These are phyloP conservation scores for Noctuana brunneofusca DNA, from an alignment of 2,888 invertebrate species.

Conservation along the genomic window DNA sequence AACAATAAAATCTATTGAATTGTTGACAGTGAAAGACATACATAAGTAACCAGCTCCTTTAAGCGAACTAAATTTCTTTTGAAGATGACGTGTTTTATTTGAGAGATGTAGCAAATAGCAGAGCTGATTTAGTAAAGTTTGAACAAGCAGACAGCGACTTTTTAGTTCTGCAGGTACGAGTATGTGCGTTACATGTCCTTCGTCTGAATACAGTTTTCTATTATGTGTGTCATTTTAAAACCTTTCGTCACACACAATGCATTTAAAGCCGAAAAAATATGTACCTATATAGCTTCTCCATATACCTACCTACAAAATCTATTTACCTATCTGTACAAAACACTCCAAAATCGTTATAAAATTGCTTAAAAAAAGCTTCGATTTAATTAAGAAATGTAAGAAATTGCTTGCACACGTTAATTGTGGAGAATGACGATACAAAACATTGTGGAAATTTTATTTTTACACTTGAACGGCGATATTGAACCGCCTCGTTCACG, in stretches of 20 bases:
- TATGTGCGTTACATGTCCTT: too few relatives aligned
- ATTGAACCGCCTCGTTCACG: slow-evolving; percentile 10
- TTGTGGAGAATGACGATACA: slow-evolving; percentile 21
- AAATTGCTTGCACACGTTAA: slow-evolving; percentile 7
- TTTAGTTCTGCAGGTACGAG: too few relatives aligned
- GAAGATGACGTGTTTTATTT: too few relatives aligned
- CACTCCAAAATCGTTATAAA: background rate
- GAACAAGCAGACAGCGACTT: too few relatives aligned
- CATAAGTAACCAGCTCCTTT: background rate
- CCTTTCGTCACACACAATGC: too few relatives aligned
- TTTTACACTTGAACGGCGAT: slow-evolving; percentile 16
- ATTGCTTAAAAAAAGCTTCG: background rate
- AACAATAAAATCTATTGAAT: slow-evolving; percentile 11
- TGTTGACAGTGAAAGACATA: background rate
- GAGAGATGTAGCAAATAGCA: too few relatives aligned
- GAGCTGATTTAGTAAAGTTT: too few relatives aligned
- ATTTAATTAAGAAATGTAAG: slow-evolving; percentile 10
- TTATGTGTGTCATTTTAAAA: too few relatives aligned
- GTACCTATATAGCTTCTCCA: too few relatives aligned
- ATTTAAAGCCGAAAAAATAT: too few relatives aligned
- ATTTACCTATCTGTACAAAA: background rate
- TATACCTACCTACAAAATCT: too few relatives aligned
- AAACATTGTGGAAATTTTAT: slow-evolving; percentile 17
- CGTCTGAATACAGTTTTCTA: too few relatives aligned
- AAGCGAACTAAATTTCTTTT: background rate